Evolutionary conservation across 2,888 invertebrate species (phyloP).

Genomic region (Biston stratarius): DNA sequence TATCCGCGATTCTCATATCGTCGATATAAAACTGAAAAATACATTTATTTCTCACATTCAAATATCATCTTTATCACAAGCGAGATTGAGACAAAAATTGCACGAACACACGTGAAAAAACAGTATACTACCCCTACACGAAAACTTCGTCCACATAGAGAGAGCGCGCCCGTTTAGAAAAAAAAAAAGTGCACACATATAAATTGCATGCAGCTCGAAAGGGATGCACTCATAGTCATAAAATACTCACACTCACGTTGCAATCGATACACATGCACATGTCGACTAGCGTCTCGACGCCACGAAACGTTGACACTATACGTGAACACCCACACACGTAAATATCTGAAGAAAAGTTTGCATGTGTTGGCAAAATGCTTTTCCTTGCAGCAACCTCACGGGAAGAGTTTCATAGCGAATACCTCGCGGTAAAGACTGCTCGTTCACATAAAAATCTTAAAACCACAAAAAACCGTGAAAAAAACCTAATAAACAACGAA

Average conservation of each 20-base stretch:
- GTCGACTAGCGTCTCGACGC: slow-evolving; percentile 64
- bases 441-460: slow-evolving; percentile 70
- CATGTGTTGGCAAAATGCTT: slow-evolving; percentile 85
- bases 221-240: slow-evolving; percentile 87
- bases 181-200: slow-evolving; percentile 85
- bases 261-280: slow-evolving; percentile 50
- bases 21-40: slow-evolving; percentile 87
- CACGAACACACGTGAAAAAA: slow-evolving; percentile 62
- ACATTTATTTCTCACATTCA: slow-evolving; percentile 66
- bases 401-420: slow-evolving; percentile 86
- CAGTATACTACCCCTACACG: slow-evolving; percentile 78
- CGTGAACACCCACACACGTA: slow-evolving; percentile 67
- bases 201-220: slow-evolving; percentile 85
- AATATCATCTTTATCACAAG: slow-evolving; percentile 51
- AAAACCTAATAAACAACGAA: slow-evolving; percentile 53
- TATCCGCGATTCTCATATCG: slow-evolving; percentile 86
- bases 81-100: slow-evolving; percentile 54
- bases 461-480: slow-evolving; percentile 51
- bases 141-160: slow-evolving; percentile 68
- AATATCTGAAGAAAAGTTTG: slow-evolving; percentile 76
- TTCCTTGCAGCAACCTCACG: slow-evolving; percentile 86
- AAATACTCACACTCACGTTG: slow-evolving; percentile 73
- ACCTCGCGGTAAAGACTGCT: slow-evolving; percentile 86
- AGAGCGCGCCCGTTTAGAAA: slow-evolving; percentile 75
- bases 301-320: slow-evolving; percentile 66